Percentiles rank a stretch among this genome's conserved stretches.
These are phyloP conservation scores for Linepithema humile DNA, from an alignment of 1,140 invertebrate species.

Conservation along the genomic window DNA sequence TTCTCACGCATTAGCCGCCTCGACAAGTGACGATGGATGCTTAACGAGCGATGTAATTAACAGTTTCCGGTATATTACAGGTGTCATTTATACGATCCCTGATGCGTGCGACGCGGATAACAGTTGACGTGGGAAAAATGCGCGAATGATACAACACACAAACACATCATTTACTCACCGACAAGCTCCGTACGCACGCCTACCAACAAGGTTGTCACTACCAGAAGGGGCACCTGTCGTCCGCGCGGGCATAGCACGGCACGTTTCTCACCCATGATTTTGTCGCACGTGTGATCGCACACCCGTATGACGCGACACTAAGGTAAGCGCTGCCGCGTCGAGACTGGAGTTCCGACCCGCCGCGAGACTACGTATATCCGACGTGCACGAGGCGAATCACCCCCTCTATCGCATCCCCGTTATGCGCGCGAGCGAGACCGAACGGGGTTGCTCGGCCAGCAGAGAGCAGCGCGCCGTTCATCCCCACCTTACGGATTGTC, in stretches of 20 bases:
- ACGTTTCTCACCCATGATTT: conserved; percentile 70
- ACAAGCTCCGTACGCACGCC: conserved; percentile 72
- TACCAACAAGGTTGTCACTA: conserved; percentile 67
- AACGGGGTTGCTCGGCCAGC: conserved; percentile 34
- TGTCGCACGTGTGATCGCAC: conserved; percentile 12
- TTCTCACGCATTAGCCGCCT: background rate
- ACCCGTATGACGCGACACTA: conserved; percentile 50
- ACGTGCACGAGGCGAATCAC: conserved; percentile 67
- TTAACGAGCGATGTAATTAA: conserved; percentile 37
- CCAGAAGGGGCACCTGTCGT: conserved; percentile 70
- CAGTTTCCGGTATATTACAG: background rate
- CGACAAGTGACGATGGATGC: conserved; percentile 5
- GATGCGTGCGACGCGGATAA: background rate
- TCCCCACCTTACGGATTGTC: background rate
- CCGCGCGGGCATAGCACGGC: conserved; percentile 61
- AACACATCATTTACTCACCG: conserved; percentile 69
- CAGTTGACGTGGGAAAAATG: background rate
- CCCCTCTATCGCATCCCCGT: conserved; percentile 62
- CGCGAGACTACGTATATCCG: conserved; percentile 77
- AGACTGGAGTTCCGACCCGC: conserved; percentile 79
- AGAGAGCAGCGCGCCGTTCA: conserved; percentile 22
- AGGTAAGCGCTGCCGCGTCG: conserved; percentile 80
- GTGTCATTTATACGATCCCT: background rate
- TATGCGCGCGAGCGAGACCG: conserved; percentile 40
- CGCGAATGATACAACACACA: background rate